A percentile compares a stretch with the other conserved stretches of the same genome.
These are phyloP conservation scores for Pipra filicauda DNA, from an alignment of 2,113 vertebrate species.

Conservation along the genomic window DNA sequence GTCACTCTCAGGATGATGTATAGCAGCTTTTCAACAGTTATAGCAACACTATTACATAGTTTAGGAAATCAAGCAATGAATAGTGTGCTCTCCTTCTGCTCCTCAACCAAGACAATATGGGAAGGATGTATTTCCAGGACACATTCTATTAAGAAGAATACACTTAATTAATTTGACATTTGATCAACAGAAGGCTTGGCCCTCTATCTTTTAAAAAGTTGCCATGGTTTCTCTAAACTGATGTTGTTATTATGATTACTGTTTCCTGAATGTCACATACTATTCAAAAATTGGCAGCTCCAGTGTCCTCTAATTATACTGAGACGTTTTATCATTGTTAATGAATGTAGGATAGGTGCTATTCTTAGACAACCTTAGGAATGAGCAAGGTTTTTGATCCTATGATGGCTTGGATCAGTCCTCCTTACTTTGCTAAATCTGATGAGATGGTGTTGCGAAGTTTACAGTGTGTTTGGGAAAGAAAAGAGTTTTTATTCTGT, in stretches of 20 bases:
- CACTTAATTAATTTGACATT: background rate
- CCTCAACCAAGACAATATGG: background rate
- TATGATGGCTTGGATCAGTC: background rate
- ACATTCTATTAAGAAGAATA: background rate
- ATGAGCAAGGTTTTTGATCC: background rate
- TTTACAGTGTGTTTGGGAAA: background rate
- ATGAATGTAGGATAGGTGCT: background rate
- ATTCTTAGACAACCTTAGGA: background rate
- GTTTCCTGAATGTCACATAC: background rate
- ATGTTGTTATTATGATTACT: background rate
- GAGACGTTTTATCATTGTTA: conserved; percentile 28
- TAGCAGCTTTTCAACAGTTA: background rate
- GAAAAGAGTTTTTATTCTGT: background rate
- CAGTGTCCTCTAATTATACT: background rate
- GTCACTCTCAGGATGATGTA: background rate
- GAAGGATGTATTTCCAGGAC: background rate
- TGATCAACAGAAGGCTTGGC: background rate
- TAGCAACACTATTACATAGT: background rate
- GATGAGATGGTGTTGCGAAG: background rate
- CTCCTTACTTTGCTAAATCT: background rate
- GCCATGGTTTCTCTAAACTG: background rate
- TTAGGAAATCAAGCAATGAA: background rate
- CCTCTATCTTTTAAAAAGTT: background rate
- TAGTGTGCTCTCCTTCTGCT: background rate
- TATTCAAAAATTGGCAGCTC: background rate